phyloP scores from a whole-genome alignment of 2,113 vertebrate species.

The Talpa occidentalis region DNA sequence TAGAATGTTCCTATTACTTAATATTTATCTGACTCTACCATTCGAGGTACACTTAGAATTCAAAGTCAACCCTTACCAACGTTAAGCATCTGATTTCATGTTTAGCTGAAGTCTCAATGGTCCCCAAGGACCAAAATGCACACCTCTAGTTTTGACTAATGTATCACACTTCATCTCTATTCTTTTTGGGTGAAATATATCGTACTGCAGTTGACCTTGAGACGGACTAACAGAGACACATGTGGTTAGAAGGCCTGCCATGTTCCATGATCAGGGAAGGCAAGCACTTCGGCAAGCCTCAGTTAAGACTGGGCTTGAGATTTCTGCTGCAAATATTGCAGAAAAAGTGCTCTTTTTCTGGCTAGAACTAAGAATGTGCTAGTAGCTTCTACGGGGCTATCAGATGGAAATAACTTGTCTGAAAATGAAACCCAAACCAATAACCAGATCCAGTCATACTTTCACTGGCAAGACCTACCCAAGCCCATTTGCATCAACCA shows the following conservation, averaged over 20 bases:
- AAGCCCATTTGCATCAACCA: not conserved
- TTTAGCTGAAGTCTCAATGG: not conserved
- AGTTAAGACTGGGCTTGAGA: not conserved
- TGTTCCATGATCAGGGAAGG: not conserved
- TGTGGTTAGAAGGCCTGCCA: not conserved
- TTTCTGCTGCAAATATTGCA: no score
- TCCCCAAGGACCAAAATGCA: not conserved
- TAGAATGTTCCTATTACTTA: not conserved
- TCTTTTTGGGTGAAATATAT: not conserved
- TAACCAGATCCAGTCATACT: not conserved
- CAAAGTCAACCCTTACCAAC: not conserved
- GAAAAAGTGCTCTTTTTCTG: not conserved
- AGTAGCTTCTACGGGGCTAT: not conserved
- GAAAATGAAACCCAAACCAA: not conserved
- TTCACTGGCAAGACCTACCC: not conserved
- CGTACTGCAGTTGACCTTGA: not conserved
- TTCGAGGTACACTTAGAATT: not conserved
- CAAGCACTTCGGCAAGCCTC: not conserved
- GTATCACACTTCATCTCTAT: not conserved
- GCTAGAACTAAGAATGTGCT: not conserved
- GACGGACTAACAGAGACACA: not conserved
- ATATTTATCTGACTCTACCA: not conserved
- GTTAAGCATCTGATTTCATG: not conserved
- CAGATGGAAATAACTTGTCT: not conserved
- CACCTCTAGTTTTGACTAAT: not conserved